Evolutionary conservation across 2,888 invertebrate genomes (phyloP).

Genomic region (Polietes domitor): DNA sequence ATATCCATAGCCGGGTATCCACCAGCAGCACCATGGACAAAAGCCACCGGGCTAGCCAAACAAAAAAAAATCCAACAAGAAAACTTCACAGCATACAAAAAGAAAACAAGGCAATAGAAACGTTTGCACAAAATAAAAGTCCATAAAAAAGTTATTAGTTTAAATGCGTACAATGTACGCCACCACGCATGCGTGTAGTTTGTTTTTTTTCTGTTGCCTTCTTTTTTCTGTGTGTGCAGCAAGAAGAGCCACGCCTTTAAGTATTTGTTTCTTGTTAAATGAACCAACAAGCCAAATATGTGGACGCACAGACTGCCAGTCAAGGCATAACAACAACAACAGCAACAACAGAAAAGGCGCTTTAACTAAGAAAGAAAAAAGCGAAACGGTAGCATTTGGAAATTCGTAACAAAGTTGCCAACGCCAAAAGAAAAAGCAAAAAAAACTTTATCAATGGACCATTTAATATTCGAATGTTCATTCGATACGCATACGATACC

Average conservation of each 20-base stretch:
- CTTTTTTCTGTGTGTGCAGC: not conserved
- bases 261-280: not conserved
- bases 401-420: conserved; percentile 52
- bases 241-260: conserved; percentile 65
- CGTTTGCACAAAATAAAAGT: not conserved
- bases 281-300: not conserved
- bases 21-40: not conserved
- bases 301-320: not conserved
- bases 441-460: conserved; percentile 44
- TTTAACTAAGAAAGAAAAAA: not conserved
- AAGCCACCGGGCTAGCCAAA: not conserved
- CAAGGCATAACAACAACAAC: not conserved
- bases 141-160: conserved; percentile 55
- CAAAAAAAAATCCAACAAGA: not conserved
- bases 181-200: conserved; percentile 50
- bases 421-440: conserved; percentile 14
- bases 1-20: conserved; percentile 4
- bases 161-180: conserved; percentile 58
- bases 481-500: conserved; percentile 8
- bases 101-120: not conserved
- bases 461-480: conserved; percentile 55
- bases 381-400: conserved; percentile 60
- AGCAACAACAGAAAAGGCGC: not conserved
- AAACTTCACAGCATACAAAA: not conserved
- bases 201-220: not conserved